phyloP scores from a whole-genome alignment of 2,113 vertebrate species.

The Toxotes jaculatrix region DNA sequence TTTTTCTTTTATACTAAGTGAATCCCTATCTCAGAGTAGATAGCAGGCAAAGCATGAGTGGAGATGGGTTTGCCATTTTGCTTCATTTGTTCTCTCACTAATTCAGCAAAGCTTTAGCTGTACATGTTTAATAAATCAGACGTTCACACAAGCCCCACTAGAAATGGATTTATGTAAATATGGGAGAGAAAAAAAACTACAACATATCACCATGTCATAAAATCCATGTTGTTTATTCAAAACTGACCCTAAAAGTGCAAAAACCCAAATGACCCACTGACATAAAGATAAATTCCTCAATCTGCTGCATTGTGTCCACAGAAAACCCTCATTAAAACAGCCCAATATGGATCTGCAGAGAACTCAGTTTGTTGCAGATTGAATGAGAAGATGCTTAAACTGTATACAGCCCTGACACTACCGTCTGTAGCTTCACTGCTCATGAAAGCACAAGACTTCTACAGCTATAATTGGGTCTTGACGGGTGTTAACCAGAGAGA shows the following conservation, averaged over 20 bases:
- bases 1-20: constrained; percentile 67
- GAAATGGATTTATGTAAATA: constrained; percentile 51
- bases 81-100: constrained; percentile 66
- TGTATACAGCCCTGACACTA: constrained; percentile 54
- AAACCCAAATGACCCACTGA: constrained; percentile 36
- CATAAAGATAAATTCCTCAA: constrained; percentile 57
- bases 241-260: constrained; percentile 34
- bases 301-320: constrained; percentile 61
- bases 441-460: constrained; percentile 66
- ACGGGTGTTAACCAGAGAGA: constrained; percentile 68
- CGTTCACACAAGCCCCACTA: constrained; percentile 17
- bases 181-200: constrained; percentile 9
- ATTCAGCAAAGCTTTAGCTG: constrained; percentile 45
- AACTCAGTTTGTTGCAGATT: constrained; percentile 43
- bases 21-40: constrained; percentile 69
- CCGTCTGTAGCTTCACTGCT: constrained; percentile 54
- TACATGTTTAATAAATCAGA: constrained; percentile 63
- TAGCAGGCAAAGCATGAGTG: constrained; percentile 61
- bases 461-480: constrained; percentile 75
- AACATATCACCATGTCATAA: constrained; percentile 30
- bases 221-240: constrained; percentile 41
- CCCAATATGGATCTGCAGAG: constrained; percentile 36
- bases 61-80: constrained; percentile 62
- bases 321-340: constrained; percentile 65
- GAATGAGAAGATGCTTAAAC: constrained; percentile 45